Conservation (phyloP, 1,140 invertebrate genomes). For the Bombus terrestris region DNA sequence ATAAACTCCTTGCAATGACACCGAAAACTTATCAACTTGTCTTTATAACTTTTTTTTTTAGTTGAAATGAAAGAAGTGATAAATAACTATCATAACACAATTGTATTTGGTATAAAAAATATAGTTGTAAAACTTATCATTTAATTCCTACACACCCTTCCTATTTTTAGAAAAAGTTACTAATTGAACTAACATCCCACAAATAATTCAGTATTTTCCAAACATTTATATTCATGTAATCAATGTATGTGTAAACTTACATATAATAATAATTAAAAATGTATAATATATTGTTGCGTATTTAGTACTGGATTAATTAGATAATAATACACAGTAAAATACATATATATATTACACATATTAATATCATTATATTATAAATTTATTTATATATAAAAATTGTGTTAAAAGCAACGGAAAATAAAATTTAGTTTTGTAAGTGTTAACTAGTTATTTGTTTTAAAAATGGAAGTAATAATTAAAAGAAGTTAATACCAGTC, state of each 20-base stretch:
- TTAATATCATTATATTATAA: too few species aligned
- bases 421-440: background rate
- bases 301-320: background rate
- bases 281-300: background rate
- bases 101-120: constrained; percentile 2
- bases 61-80: background rate
- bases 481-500: constrained; percentile 18
- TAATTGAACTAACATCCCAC: background rate
- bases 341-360: too few species aligned
- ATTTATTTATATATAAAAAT: background rate
- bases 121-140: background rate
- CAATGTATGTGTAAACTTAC: background rate
- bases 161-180: background rate
- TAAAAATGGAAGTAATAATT: background rate
- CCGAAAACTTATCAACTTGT: too few species aligned
- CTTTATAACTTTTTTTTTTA: background rate
- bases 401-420: background rate
- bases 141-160: background rate
- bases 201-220: background rate
- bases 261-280: background rate
- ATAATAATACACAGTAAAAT: background rate
- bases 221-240: background rate
- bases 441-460: background rate
- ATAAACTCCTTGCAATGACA: too few species aligned
- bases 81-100: background rate